phyloP scores from a whole-genome alignment of 2,888 invertebrate species.

The Spodoptera picta region DNA sequence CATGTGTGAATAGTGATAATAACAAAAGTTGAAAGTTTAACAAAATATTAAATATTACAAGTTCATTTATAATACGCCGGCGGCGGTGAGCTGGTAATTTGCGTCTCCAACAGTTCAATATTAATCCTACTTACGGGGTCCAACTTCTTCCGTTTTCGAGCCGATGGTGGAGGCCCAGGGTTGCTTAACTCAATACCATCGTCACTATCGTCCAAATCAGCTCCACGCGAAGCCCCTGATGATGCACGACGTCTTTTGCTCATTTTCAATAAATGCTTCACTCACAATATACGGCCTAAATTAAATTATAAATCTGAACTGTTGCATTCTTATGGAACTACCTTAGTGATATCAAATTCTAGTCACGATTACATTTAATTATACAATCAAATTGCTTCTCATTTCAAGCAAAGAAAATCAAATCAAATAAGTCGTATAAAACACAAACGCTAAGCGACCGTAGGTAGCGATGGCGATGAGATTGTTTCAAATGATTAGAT shows the following conservation, averaged over 20 bases:
- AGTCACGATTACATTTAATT: no score
- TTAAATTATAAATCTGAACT: background rate
- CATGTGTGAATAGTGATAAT: no score
- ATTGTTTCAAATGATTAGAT: no score
- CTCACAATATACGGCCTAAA: constrained; percentile 1
- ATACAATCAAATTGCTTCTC: no score
- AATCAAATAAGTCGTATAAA: no score
- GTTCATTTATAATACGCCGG: background rate
- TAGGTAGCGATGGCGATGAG: background rate
- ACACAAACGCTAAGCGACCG: background rate
- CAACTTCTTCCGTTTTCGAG: constrained; percentile 91
- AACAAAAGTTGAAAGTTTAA: background rate
- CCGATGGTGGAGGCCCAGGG: constrained; percentile 83
- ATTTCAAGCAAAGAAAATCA: no score
- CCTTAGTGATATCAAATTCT: background rate
- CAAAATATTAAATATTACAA: background rate
- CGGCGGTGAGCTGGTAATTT: background rate
- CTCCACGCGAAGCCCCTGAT: constrained; percentile 93
- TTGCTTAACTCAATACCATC: constrained; percentile 86
- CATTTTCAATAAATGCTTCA: constrained; percentile 76
- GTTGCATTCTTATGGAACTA: constrained; percentile 33
- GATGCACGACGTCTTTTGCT: constrained; percentile 95
- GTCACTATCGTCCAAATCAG: constrained; percentile 92
- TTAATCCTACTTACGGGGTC: constrained; percentile 90
- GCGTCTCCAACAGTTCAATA: background rate